Base-by-base conservation (phyloP, 2,888 invertebrate genomes). In the Eristalinus aeneus region DNA sequence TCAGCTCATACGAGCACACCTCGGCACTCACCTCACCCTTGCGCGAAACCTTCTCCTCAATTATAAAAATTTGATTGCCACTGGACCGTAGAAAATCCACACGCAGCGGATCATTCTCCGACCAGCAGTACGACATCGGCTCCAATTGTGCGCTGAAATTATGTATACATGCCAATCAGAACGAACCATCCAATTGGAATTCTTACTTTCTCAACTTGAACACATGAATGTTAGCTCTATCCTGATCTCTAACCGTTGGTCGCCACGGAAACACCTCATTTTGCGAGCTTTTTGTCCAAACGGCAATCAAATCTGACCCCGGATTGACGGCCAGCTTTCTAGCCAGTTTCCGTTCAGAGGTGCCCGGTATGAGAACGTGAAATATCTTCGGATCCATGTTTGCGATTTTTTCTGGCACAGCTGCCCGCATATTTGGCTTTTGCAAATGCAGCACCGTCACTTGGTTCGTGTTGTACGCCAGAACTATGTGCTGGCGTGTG, bases 241-340 rank as follows among this genome's bases (percentile, higher is more conserved):
- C 97, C 91, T 97, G 96, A 89, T 97, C 95, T 90, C 95, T 95
- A 36, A 95, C 94, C 61, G 96, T 94, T 12, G 98, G 98, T 90
- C 97, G 96, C 98, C 98, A 98, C 0, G 98, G 98, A 90, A 97
- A 97, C 0, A 98, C 97, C 91, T 98, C 98, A 86, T 96, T 96
- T 88, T 95, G 95, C 10, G 95, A 95, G 53, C 96, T 95, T 89
- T 96, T 95, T 93, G 97, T 97, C 98, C 98, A 98, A 58, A 97
- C 95, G 27, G 97, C 93, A 61, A 97, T 93, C 92, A 94, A 88
- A 89, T 93, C 93, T 63, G 89, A 91, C 79, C 91, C 92, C 12
- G 89, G 90, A 88, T 93, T 93, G 8, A 92, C 92, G 1, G 91
- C 90, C 91, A 92, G 90, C 79, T 91, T 91, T 9, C 92, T 89